Evolutionary conservation across 2,113 vertebrate genomes (phyloP), one percentile per base, ranked within the genome.

Genomic region (Anolis sagrei): DNA sequence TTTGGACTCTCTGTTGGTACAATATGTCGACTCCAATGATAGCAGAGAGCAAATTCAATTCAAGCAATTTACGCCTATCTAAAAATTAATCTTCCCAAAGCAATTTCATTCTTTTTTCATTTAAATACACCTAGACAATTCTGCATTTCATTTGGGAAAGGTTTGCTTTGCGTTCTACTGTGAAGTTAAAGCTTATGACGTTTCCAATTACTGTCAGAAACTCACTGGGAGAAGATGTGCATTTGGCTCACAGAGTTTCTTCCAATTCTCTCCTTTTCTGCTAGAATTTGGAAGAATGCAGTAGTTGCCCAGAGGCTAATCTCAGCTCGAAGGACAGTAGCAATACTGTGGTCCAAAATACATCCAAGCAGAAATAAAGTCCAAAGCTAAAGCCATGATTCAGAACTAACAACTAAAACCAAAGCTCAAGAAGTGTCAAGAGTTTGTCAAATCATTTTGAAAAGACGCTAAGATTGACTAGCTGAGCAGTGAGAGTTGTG

Each of bases 51-150:
- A 90, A 90, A 93, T 89, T 79, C 58, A 0, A 82, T 72, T 88
- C 39, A n/a, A 89, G 87, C 8, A 61, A 76, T 92, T 92, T 36
- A 64, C 36, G 85, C 39, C 8, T 87, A 68, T 64, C 88, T 86
- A 79, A 66, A 94, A 93, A 93, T 89, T 83, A 93, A 92, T 78
- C 90, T 93, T 88, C 83, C 77, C 0, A 0, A 93, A 84, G 78
- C 82, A 87, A 90, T 90, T 89, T 86, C 83, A 80, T 80, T 80
- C 75, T 70, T 79, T 91, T 86, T 89, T 70, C 19, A 64, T 86
- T 92, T 89, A 89, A 89, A 90, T 86, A 86, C 2, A 79, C 72
- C 79, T 21, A 76, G 77, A 72, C 54, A 85, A 86, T 92, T 93
- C 85, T 92, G 81, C 16, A 88, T n/a, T 83, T 92, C 36, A 23